Conservation (phyloP, 2,113 vertebrate genomes). For the Psittacula cyanocephala region DNA sequence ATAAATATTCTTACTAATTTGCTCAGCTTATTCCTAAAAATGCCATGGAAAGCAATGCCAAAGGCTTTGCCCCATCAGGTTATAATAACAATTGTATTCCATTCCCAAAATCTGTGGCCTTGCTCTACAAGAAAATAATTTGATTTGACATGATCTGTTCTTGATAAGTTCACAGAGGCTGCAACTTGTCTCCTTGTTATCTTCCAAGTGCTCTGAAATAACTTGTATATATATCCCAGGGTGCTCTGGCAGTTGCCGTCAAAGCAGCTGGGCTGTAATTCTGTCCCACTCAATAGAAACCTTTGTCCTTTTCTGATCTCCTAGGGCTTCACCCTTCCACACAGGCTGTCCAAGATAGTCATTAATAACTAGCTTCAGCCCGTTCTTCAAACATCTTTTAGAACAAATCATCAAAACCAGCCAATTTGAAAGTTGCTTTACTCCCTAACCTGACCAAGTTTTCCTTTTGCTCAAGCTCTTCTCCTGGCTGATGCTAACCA, state of each 20-base stretch:
- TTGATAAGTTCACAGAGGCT: neutral
- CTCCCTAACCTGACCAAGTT: neutral
- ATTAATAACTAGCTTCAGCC: neutral
- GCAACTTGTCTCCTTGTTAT: neutral
- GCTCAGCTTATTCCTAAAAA: neutral
- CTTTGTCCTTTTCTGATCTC: neutral
- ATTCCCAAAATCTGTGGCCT: neutral
- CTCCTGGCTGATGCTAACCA: neutral
- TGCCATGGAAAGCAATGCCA: neutral
- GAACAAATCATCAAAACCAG: neutral
- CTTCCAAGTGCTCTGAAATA: neutral
- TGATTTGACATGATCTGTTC: neutral
- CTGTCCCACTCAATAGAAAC: neutral
- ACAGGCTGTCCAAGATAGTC: neutral
- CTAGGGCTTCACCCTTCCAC: neutral
- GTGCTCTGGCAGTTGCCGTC: neutral
- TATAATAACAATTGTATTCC: neutral
- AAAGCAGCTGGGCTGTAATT: neutral
- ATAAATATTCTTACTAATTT: neutral
- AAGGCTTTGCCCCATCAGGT: neutral
- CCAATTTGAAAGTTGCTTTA: neutral
- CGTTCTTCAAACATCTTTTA: neutral
- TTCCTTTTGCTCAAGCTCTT: neutral
- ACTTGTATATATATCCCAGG: neutral
- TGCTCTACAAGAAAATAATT: neutral